Base-by-base conservation (phyloP, 1,140 invertebrate species). In the Pachypsylla venusta region DNA sequence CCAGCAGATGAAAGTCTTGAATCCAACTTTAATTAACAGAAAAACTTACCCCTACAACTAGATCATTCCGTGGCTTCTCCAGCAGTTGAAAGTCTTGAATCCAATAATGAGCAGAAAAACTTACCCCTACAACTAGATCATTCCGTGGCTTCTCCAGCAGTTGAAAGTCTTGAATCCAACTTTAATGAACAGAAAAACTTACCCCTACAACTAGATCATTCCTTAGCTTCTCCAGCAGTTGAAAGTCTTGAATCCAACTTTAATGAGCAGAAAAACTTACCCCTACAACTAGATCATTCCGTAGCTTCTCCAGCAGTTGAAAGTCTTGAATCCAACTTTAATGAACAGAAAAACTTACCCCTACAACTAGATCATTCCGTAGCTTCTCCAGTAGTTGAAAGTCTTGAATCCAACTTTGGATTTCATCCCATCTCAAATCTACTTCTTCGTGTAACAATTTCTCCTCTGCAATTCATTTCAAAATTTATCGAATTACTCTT, bases 361-460 rank as follows among this genome's bases (percentile, higher is more conserved):
- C 80, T 55, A 79, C 74, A 54, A 78, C 71, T 27, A 85, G 73
- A 60, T 76, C 73, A 2, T 74, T 69, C 60, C 81, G 71, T 22
- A 84, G 67, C 60, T 77, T 73, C 63, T 85, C 81, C 26, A 83
- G 70, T 58, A 80, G 69, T 64, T 78, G 74, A 1, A 79, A 77
- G 64, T 79, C 79, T 19, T 48, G 42, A 19, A 48, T 74, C 58
- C 82, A 75, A 19, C 73, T 69, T 67, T 81, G 77, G 5, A 84
- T 71, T 58, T 83, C 79, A 58, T 81, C 76, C 81, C 82, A 84
- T 64, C 77, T 80, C 20, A 84, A 72, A 66, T 81, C 76, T 3
- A 85, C 80, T 73, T 84, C 79, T 70, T 85, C 82, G 59, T 84
- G 82, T 10, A 85, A 70, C 71, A 86, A 76, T 69, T 83, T 83